Base-by-base conservation (phyloP, 2,888 invertebrate genomes). In the Acleris emargana region DNA sequence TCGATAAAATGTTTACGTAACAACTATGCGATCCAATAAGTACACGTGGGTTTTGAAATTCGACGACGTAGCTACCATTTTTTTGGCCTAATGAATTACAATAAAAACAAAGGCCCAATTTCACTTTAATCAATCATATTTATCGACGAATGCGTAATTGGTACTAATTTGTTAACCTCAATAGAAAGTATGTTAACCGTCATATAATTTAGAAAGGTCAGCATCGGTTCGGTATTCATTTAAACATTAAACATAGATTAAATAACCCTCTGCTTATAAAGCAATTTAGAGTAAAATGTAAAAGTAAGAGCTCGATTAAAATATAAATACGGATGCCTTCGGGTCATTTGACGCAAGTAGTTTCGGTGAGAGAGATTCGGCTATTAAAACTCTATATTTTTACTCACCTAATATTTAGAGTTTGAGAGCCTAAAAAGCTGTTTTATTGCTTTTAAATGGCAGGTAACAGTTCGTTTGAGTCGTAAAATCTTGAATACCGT, bases 381-480 rank as follows among this genome's bases (percentile, higher is more conserved):
- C 82, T 80, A 88, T 89, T 89, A 89, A 88, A 86, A 80, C 69
- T 80, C 85, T 82, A 88, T 88, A 86, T 87, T 89, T 88, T 84
- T 83, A 88, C 87, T 83, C 84, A 85, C 77, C 80, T 76, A 81
- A 84, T 82, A 83, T 81, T 82, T 80, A 78, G 76, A 77, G 75
- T 74, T 73, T 76, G 75, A 82, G 78, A 83, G 77, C 78, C 76
- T 82, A 82, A 86, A 88, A 88, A 83, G 78, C 81, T 69, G 74
- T 86, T 89, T 89, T 90, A 90, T 87, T 78, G 78, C 87, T 86
- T 88, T 88, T 87, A 87, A 90, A 91, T 88, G 80, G 83, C 80
- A 82, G 83, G 85, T 84, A 83, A 84, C 82, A 84, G 83, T 82
- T 81, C 79, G 77, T 83, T 80, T 80, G 69, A 73, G 78, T 85